Evolutionary conservation across 2,888 invertebrate genomes (phyloP).

Genomic region (Geotrupes spiniger): DNA sequence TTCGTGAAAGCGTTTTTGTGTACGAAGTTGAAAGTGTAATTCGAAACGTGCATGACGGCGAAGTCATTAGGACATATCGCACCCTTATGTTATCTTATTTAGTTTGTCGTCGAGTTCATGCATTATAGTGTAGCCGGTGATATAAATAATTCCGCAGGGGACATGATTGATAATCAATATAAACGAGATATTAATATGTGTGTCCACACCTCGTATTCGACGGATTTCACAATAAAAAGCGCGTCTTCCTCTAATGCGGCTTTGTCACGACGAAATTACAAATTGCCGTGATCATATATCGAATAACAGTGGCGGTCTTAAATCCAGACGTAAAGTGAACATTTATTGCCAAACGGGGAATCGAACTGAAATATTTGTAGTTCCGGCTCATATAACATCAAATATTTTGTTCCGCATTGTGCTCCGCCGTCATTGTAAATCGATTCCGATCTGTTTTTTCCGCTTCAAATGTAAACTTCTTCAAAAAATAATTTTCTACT

Average conservation of each 20-base stretch:
- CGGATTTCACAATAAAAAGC: not conserved
- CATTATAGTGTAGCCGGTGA: constrained; percentile 36
- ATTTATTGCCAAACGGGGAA: too few species aligned
- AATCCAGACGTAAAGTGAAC: too few species aligned
- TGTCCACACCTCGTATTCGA: constrained; percentile 39
- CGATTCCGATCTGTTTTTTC: too few species aligned
- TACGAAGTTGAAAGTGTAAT: constrained; percentile 9
- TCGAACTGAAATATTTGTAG: too few species aligned
- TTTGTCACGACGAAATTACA: not conserved
- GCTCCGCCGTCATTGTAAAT: too few species aligned
- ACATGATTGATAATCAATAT: constrained; percentile 48
- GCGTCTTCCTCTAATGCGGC: constrained; percentile 1
- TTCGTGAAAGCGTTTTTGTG: constrained; percentile 7
- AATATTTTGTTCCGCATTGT: too few species aligned
- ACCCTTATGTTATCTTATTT: constrained; percentile 16
- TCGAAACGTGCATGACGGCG: constrained; percentile 13
- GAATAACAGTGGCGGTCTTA: too few species aligned
- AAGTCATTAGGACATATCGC: constrained; percentile 15
- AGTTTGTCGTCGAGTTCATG: constrained; percentile 15
- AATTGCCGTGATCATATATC: not conserved
- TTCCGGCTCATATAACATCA: too few species aligned
- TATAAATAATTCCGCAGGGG: constrained; percentile 34
- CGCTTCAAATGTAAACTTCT: too few species aligned
- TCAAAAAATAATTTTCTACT: too few species aligned
- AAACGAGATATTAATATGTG: constrained; percentile 47